phyloP scores from a whole-genome alignment of 2,113 vertebrate genomes.

The Nesoenas mayeri region DNA sequence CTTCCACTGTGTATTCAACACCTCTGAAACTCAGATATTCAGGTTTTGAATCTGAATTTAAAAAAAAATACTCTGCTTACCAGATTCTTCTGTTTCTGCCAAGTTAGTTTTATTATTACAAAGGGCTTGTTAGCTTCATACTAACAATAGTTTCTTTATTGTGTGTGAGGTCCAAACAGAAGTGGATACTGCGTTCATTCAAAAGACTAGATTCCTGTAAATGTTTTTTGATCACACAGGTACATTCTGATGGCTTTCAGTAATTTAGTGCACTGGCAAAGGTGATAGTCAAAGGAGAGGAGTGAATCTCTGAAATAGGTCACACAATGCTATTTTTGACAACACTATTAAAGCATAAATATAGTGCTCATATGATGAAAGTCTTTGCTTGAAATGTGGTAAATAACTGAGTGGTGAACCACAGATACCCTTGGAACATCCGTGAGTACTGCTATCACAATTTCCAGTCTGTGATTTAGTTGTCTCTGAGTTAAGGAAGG shows the following conservation, averaged over 20 bases:
- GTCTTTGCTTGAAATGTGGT: constrained; percentile 42
- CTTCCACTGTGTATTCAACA: not conserved
- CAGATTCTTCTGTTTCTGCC: not conserved
- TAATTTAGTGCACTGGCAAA: not conserved
- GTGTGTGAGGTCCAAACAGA: not conserved
- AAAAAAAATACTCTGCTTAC: not conserved
- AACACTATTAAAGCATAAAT: constrained; percentile 18
- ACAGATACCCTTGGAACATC: constrained; percentile 65
- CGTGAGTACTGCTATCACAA: constrained; percentile 50
- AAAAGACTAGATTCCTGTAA: not conserved
- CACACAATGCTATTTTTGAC: constrained; percentile 11
- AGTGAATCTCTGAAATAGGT: not conserved
- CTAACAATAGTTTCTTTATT: not conserved
- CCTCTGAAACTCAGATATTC: not conserved
- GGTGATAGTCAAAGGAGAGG: not conserved
- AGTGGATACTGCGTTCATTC: not conserved
- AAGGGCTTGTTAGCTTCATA: not conserved
- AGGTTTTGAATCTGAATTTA: not conserved
- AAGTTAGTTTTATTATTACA: not conserved
- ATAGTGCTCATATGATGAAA: constrained; percentile 5
- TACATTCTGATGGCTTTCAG: not conserved
- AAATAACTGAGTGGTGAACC: constrained; percentile 61
- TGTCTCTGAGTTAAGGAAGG: constrained; percentile 40
- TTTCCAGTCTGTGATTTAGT: constrained; percentile 75
- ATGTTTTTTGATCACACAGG: not conserved